Percentiles rank a stretch among this genome's conserved stretches.
Evolutionary conservation across 2,888 invertebrate species (phyloP).

Genomic region (Pristionchus exspectatus): DNA sequence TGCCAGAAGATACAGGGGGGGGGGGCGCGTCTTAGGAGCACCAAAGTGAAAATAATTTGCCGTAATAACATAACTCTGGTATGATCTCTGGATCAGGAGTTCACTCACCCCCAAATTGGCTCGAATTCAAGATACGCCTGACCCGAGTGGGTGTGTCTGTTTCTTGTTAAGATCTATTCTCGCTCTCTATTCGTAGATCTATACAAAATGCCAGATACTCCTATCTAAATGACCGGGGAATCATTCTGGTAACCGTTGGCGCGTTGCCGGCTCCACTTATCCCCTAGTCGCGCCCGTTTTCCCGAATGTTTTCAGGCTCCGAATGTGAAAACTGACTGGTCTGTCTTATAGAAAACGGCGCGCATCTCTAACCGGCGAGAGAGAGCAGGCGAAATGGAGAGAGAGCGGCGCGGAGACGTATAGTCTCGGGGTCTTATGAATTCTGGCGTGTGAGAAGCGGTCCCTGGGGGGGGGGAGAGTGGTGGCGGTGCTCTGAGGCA

Average conservation of each 20-base stretch:
- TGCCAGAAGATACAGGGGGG: too few species aligned
- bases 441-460: slow-evolving; percentile 6
- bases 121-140: not conserved
- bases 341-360: not conserved
- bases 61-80: too few species aligned
- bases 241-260: too few species aligned
- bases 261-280: too few species aligned
- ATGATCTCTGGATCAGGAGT: too few species aligned
- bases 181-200: not conserved
- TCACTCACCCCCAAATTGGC: not conserved
- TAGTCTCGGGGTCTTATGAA: not conserved
- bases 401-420: not conserved
- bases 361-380: not conserved
- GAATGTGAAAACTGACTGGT: not conserved
- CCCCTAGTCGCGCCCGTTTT: too few species aligned
- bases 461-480: not conserved
- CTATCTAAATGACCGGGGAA: not conserved
- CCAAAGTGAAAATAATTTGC: too few species aligned
- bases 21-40: too few species aligned
- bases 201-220: too few species aligned
- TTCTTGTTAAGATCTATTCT: not conserved
- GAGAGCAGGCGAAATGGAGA: not conserved
- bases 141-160: not conserved
- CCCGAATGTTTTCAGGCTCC: not conserved
- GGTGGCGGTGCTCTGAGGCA: too few species aligned